Evolutionary conservation across 2,113 vertebrate genomes (phyloP).

Genomic region (Megatriorchis doriae): DNA sequence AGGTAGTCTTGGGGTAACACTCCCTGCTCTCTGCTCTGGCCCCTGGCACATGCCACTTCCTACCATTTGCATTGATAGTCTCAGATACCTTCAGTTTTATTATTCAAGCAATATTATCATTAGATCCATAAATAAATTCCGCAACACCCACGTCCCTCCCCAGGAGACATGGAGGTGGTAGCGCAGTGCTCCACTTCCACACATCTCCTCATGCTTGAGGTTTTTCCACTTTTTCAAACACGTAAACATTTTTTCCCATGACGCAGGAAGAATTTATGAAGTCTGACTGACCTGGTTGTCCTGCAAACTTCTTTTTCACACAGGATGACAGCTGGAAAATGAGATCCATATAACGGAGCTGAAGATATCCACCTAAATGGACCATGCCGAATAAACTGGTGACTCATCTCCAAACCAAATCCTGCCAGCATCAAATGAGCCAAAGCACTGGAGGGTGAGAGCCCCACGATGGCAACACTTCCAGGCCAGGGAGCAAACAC

Average conservation of each 20-base stretch:
- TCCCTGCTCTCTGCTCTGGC: background rate
- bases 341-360: background rate
- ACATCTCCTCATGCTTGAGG: background rate
- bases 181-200: background rate
- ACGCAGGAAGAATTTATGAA: background rate
- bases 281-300: background rate
- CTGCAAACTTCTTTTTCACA: background rate
- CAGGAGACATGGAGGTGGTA: background rate
- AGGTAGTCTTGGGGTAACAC: background rate
- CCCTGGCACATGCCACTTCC: background rate
- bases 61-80: background rate
- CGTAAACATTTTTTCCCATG: background rate
- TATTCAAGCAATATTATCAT: background rate
- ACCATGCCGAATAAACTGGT: rapidly evolving
- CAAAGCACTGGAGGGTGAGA: background rate
- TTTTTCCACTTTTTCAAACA: background rate
- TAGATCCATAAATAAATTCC: background rate
- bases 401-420: background rate
- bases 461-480: background rate
- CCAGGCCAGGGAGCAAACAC: background rate
- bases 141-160: background rate
- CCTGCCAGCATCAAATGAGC: background rate
- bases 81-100: background rate
- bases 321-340: background rate
- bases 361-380: background rate